Conservation (phyloP, 2,113 vertebrate genomes). For the Ciconia maguari region DNA sequence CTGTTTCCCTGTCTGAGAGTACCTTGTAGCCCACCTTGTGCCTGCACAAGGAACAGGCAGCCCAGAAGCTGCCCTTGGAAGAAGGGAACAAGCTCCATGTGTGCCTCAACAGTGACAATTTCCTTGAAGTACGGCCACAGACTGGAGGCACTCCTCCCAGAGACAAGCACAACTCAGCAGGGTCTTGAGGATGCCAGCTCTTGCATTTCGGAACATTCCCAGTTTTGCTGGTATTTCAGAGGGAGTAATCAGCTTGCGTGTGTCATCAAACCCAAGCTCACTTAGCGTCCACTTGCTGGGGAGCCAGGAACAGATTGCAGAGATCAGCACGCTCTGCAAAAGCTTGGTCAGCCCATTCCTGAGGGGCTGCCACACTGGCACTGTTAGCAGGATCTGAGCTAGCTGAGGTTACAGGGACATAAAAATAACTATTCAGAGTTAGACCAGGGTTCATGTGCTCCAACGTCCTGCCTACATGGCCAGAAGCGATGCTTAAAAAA, state of each 20-base stretch:
- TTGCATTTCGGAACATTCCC: not conserved
- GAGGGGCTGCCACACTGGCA: constrained; percentile 30
- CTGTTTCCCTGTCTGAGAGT: not conserved
- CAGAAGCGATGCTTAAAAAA: not conserved
- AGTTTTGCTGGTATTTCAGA: not conserved
- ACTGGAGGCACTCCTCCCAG: not conserved
- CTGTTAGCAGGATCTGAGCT: not conserved
- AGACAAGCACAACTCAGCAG: not conserved
- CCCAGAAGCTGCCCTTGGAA: not conserved
- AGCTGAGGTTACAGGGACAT: constrained; percentile 18
- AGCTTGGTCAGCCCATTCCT: constrained; percentile 49
- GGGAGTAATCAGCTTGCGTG: not conserved
- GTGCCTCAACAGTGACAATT: not conserved
- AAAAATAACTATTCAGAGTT: constrained; percentile 23
- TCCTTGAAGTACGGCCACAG: not conserved
- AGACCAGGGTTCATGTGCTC: not conserved
- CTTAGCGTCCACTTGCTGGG: not conserved
- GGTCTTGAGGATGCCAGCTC: not conserved
- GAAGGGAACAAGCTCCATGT: not conserved
- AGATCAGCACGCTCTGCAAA: constrained; percentile 3
- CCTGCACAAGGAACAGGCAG: not conserved
- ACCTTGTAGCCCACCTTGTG: not conserved
- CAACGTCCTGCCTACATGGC: not conserved
- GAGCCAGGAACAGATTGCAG: constrained; percentile 19
- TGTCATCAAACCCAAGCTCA: not conserved